These are phyloP conservation scores for Microplitis manilae DNA, from an alignment of 2,888 invertebrate genomes.

Conservation along the genomic window DNA sequence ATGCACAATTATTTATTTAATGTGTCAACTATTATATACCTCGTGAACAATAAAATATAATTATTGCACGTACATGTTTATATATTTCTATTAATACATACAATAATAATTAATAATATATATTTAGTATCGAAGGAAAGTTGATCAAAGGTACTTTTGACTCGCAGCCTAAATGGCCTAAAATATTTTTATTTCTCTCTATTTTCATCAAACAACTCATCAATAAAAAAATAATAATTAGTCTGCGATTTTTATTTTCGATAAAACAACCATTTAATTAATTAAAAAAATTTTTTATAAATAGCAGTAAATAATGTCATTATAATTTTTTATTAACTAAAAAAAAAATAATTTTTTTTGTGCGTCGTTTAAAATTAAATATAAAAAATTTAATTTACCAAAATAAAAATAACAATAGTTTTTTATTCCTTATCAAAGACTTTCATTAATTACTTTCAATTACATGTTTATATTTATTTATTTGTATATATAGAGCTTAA, in stretches of 20 bases:
- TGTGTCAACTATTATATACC: slow-evolving; percentile 29
- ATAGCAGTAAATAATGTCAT: slow-evolving; percentile 9
- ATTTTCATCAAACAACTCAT: slow-evolving; percentile 20
- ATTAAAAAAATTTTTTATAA: neutral
- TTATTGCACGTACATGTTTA: slow-evolving; percentile 43
- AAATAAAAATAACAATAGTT: neutral
- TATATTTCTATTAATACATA: slow-evolving; percentile 36
- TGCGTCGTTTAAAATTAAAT: neutral
- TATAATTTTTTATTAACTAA: neutral
- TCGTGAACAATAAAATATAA: slow-evolving; percentile 48
- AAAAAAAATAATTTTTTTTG: neutral
- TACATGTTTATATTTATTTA: slow-evolving; percentile 37
- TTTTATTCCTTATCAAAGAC: neutral
- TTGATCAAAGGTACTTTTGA: slow-evolving; percentile 63
- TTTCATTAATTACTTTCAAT: neutral
- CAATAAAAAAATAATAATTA: slow-evolving; percentile 1
- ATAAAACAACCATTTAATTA: neutral
- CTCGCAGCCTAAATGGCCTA: slow-evolving; percentile 60
- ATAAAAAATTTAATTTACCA: neutral
- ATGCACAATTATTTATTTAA: slow-evolving; percentile 38
- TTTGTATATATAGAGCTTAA: slow-evolving; percentile 49
- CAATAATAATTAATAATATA: slow-evolving; percentile 43
- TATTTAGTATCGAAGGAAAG: slow-evolving; percentile 44
- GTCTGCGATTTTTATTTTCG: slow-evolving; percentile 10
- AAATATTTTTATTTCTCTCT: slow-evolving; percentile 40